Percentiles rank a stretch among this genome's conserved stretches.
These are phyloP conservation scores for Lapara coniferarum DNA, from an alignment of 2,888 invertebrate genomes.

Conservation along the genomic window DNA sequence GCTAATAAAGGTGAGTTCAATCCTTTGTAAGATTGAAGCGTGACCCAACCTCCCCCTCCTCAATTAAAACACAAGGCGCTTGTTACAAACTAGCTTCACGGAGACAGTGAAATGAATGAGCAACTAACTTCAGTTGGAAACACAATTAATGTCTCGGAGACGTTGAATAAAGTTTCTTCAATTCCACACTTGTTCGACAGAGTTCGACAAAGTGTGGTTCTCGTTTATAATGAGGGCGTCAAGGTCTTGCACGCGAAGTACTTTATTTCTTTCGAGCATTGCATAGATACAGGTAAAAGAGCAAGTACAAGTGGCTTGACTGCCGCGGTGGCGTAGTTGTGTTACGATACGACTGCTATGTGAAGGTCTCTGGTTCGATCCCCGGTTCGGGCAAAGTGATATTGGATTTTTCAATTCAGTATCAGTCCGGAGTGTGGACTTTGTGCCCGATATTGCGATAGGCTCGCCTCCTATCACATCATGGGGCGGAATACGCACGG, in stretches of 20 bases:
- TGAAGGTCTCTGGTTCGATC: too few species aligned
- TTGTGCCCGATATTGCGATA: too few species aligned
- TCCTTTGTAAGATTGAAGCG: not conserved
- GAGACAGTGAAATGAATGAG: conserved; percentile 39
- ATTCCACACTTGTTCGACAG: conserved; percentile 18
- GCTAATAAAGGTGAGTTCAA: too few species aligned
- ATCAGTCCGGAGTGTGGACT: too few species aligned
- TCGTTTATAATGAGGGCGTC: conserved; percentile 6
- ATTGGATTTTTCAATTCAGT: too few species aligned
- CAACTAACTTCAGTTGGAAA: conserved; percentile 42
- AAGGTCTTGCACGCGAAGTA: not conserved
- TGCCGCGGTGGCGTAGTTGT: too few species aligned
- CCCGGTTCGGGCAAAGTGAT: too few species aligned
- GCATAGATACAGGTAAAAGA: too few species aligned
- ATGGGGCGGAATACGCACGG: too few species aligned
- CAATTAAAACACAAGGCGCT: conserved; percentile 22
- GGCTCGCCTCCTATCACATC: too few species aligned
- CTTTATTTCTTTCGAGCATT: not conserved
- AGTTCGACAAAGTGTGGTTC: conserved; percentile 23
- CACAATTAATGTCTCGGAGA: conserved; percentile 40
- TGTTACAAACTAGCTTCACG: conserved; percentile 26
- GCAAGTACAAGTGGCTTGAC: too few species aligned
- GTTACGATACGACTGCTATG: too few species aligned
- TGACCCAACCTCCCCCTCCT: conserved; percentile 8
- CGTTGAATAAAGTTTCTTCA: conserved; percentile 30